A percentile compares a stretch with the other conserved stretches of the same genome.
Evolutionary conservation across 2,797 vertebrate genomes (phyloP).

Genomic region (Coendou prehensilis): DNA sequence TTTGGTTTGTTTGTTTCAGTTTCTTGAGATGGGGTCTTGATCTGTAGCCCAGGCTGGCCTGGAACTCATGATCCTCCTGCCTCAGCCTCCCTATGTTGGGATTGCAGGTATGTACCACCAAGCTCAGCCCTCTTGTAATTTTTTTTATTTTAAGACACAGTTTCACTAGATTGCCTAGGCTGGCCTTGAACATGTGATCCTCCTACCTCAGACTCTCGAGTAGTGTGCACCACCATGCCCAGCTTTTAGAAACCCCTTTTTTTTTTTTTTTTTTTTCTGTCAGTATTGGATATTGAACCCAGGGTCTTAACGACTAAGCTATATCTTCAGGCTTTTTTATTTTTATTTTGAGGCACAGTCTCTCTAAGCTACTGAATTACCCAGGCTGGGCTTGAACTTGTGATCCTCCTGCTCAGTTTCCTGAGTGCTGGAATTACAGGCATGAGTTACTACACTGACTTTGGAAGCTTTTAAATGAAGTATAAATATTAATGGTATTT

Average conservation of each 20-base stretch:
- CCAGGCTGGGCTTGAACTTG: neutral
- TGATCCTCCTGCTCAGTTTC: neutral
- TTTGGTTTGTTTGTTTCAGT: neutral
- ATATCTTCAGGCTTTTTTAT: neutral
- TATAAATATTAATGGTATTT: conserved; percentile 84
- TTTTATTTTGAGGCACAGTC: neutral
- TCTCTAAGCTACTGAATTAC: neutral
- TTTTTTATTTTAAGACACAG: neutral
- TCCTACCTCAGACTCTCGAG: neutral
- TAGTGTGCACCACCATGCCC: neutral
- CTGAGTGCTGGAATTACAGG: neutral
- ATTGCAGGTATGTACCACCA: neutral
- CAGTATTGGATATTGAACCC: too few species aligned
- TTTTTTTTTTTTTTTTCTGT: neutral
- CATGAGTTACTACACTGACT: neutral
- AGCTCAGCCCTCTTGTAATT: neutral
- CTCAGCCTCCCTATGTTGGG: neutral
- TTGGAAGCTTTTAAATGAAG: conserved; percentile 69
- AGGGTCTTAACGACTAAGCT: neutral
- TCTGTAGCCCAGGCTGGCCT: neutral
- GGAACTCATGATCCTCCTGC: neutral
- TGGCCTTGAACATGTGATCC: neutral
- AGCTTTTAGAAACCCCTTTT: neutral
- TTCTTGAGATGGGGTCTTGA: neutral
- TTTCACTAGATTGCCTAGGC: neutral